Evolutionary conservation across 1,140 invertebrate species (phyloP), one percentile per base, ranked within the genome.

Genomic region (Drosophila bocki): DNA sequence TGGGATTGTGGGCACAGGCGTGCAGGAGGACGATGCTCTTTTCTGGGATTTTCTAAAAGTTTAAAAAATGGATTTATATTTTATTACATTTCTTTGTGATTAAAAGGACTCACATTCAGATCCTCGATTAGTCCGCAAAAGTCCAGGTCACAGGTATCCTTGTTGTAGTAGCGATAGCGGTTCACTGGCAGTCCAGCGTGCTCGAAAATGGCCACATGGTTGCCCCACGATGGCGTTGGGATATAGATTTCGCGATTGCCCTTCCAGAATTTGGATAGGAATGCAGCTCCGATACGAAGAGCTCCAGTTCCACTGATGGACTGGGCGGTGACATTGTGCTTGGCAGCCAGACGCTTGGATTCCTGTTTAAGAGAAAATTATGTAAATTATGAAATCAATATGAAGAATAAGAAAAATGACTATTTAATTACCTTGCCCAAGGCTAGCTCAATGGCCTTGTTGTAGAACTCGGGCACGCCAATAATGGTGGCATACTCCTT

Each of bases 1-100:
- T 99, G 11, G 99, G 99, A 94, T 99, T 99, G 93, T 99, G 99
- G 35, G 99, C 99, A 94, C 99, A 99, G 13, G 99, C 98, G 93
- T 99, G 99, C 6, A 99, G 93, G 45, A 99, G 94, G 91, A 99
- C 96, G 32, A 99, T 96, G 7, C 98, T 97, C 63, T 96, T 96
- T 85, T 98, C 97, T 8, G 99, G 99, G 57, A 99, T 98, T 95
- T 98, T 98, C 96, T 98, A 93, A 26, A 94, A 13, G 6, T 75
- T 75, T 68, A 15, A 33, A 1, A 11, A n/a, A 9, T 48, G 15
- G 7, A 48, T 26, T 41, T 11, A 26, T 6, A 33, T 7, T 9
- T 7, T 11, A 41, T 42, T 33, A 12, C 12, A 12, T 17, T 17
- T 33, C 3, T 7, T 11, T 39, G 1, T n/a, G n/a, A 9, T 15